Percentiles rank a stretch among this genome's conserved stretches.
Conservation (phyloP, 2,113 vertebrate species). For the Lipophrys pholis region DNA sequence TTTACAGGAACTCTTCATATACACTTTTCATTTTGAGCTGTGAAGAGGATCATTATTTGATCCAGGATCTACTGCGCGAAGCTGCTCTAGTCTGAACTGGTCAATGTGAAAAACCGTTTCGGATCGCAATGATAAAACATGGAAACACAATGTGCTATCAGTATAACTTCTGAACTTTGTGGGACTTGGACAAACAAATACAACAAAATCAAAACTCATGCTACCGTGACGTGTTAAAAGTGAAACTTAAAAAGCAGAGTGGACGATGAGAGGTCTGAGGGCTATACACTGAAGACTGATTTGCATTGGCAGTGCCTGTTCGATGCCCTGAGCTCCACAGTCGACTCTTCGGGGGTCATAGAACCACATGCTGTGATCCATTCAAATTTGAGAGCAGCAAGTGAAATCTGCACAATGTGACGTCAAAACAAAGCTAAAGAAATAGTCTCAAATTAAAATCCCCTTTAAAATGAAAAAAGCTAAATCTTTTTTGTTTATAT, state of each 20-base stretch:
- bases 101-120: too few relatives aligned
- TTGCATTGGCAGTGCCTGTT: conserved; percentile 49
- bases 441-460: not conserved
- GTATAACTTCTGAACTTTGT: conserved; percentile 4
- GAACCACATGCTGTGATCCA: conserved; percentile 42
- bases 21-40: too few relatives aligned
- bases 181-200: conserved; percentile 13
- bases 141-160: not conserved
- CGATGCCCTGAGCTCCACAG: conserved; percentile 9
- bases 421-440: conserved; percentile 18
- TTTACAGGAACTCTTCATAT: too few relatives aligned
- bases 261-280: conserved; percentile 6
- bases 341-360: conserved; percentile 30
- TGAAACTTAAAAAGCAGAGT: conserved; percentile 6
- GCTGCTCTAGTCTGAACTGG: too few relatives aligned
- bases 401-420: conserved; percentile 33
- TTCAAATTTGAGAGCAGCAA: conserved; percentile 36
- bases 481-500: not conserved
- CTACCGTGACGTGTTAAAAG: conserved; percentile 17
- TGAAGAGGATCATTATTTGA: too few relatives aligned
- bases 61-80: too few relatives aligned
- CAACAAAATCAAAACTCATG: conserved; percentile 6
- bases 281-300: conserved; percentile 38
- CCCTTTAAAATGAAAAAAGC: not conserved
- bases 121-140: not conserved